Conservation (phyloP, 2,888 invertebrate species). For the Calephelis perditalis region DNA sequence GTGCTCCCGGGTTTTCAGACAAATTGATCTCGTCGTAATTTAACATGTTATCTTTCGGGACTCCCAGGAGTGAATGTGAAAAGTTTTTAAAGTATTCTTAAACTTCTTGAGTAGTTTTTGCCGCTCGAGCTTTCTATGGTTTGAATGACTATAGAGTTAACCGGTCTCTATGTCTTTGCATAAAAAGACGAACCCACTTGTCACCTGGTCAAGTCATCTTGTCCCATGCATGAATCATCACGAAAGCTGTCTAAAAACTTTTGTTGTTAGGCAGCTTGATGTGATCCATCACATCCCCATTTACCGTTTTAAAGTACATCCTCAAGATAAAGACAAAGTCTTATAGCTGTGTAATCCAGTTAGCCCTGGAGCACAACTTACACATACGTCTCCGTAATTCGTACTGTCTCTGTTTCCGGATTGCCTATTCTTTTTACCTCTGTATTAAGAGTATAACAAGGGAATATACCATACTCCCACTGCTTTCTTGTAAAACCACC, state of each 20-base stretch:
- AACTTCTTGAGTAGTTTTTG: too few relatives aligned
- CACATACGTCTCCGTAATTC: not conserved
- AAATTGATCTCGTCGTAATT: too few relatives aligned
- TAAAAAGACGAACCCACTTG: too few relatives aligned
- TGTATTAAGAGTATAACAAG: constrained; percentile 3
- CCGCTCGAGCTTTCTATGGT: too few relatives aligned
- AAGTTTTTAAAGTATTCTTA: too few relatives aligned
- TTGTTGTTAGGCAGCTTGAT: not conserved
- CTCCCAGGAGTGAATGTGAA: too few relatives aligned
- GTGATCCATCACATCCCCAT: constrained; percentile 6
- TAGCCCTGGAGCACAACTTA: not conserved
- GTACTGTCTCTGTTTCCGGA: not conserved
- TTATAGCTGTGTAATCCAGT: not conserved
- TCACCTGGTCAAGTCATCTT: too few relatives aligned
- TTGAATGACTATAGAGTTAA: too few relatives aligned
- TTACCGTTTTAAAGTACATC: not conserved
- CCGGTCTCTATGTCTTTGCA: too few relatives aligned
- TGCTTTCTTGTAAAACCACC: constrained; percentile 5
- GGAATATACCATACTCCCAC: constrained; percentile 2
- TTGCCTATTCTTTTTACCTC: not conserved
- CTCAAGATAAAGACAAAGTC: constrained; percentile 7
- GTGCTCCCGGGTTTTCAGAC: too few relatives aligned
- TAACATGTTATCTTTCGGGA: too few relatives aligned
- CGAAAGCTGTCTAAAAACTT: not conserved
- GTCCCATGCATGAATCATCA: not conserved